Evolutionary conservation across 2,113 vertebrate genomes (phyloP).

Genomic region (Centropus bengalensis): DNA sequence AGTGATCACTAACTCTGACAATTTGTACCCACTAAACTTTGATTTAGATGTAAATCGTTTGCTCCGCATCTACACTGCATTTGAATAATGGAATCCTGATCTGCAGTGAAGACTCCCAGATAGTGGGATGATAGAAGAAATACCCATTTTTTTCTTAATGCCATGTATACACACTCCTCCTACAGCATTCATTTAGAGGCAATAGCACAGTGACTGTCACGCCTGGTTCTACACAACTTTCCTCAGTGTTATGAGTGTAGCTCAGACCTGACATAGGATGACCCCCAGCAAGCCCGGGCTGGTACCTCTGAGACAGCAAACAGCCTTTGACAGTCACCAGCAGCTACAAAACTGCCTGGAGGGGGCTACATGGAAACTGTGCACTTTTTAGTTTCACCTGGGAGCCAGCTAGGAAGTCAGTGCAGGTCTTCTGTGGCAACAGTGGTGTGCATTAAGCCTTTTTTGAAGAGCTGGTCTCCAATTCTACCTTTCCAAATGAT

Average conservation of each 20-base stretch:
- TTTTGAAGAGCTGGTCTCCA: conserved; percentile 16
- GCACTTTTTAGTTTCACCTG: background rate
- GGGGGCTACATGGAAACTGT: fast-evolving
- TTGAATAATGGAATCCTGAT: background rate
- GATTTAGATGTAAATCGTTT: background rate
- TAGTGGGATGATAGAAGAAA: background rate
- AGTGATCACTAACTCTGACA: background rate
- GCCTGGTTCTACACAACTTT: background rate
- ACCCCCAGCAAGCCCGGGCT: background rate
- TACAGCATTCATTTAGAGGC: fast-evolving
- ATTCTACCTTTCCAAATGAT: conserved; percentile 4
- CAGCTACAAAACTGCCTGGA: background rate
- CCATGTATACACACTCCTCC: fast-evolving
- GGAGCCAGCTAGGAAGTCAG: background rate
- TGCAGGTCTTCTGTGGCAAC: background rate
- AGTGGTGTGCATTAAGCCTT: background rate
- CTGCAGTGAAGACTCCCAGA: background rate
- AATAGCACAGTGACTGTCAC: fast-evolving
- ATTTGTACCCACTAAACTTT: background rate
- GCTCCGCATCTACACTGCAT: background rate
- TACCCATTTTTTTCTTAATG: background rate
- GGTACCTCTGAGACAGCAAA: background rate
- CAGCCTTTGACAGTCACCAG: background rate
- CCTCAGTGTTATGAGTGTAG: fast-evolving
- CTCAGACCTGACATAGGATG: background rate